Evolutionary conservation across 2,113 vertebrate genomes (phyloP).

Genomic region (Rhagologus leucostigma): DNA sequence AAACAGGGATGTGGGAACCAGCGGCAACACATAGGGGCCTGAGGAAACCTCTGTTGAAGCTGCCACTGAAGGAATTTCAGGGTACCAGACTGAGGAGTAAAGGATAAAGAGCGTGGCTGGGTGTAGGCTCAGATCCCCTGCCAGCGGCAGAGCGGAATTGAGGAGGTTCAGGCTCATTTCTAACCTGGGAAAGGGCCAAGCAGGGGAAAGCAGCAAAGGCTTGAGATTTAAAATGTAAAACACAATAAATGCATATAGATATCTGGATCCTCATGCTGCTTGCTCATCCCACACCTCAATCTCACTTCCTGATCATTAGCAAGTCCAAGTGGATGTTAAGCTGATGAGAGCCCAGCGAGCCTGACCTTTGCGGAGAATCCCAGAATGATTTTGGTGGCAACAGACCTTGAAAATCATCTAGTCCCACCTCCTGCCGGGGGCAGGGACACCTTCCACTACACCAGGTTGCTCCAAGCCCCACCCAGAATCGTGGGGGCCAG

Average conservation of each 20-base stretch:
- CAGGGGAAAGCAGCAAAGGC: neutral
- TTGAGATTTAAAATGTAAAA: neutral
- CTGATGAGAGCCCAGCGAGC: fast-evolving
- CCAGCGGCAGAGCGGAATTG: fast-evolving
- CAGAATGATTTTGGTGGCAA: neutral
- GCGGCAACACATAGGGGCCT: fast-evolving
- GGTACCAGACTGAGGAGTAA: too few species aligned
- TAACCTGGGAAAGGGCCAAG: neutral
- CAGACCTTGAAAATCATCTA: neutral
- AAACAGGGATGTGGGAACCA: neutral
- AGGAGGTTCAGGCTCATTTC: neutral
- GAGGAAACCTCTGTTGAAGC: neutral
- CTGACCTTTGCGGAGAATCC: neutral
- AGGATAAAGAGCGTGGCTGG: fast-evolving
- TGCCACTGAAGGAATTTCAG: neutral
- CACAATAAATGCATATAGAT: neutral
- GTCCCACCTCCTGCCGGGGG: neutral
- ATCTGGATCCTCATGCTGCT: neutral
- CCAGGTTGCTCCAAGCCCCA: neutral
- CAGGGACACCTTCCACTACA: neutral
- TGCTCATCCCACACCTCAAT: neutral
- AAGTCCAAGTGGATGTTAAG: neutral
- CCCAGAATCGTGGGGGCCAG: fast-evolving
- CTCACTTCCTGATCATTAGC: neutral
- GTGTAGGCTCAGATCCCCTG: neutral